These are phyloP conservation scores for Channa argus DNA, from an alignment of 2,113 vertebrate species.

Conservation along the genomic window DNA sequence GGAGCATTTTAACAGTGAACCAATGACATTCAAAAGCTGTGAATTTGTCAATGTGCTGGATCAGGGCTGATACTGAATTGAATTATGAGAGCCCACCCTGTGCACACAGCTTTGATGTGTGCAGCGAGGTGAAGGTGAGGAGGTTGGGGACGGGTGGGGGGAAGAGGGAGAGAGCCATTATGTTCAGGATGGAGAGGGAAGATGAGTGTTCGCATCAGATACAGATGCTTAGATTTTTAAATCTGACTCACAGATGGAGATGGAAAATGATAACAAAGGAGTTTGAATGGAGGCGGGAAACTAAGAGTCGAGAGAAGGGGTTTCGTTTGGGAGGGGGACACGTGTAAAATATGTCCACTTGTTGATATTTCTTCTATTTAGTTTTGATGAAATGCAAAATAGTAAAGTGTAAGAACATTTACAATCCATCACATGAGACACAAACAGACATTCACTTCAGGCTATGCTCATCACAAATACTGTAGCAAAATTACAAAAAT, in stretches of 20 bases:
- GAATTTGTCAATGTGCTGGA: constrained; percentile 52
- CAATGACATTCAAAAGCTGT: constrained; percentile 41
- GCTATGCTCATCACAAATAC: no score
- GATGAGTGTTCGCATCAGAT: constrained; percentile 17
- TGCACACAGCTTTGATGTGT: constrained; percentile 31
- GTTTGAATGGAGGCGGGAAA: background rate
- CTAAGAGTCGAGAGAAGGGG: background rate
- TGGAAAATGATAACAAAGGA: constrained; percentile 24
- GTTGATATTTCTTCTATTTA: no score
- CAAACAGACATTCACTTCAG: no score
- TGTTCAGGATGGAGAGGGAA: background rate
- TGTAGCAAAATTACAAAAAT: no score
- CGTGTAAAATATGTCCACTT: no score
- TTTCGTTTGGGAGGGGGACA: background rate
- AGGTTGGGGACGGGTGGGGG: background rate
- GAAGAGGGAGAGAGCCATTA: constrained; percentile 2
- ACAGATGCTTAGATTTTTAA: constrained; percentile 18
- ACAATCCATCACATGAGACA: no score
- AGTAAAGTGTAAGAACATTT: no score
- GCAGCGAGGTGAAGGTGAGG: constrained; percentile 56
- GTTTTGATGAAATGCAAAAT: no score
- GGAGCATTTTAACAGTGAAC: constrained; percentile 9
- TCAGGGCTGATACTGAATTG: constrained; percentile 49
- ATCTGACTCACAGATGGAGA: constrained; percentile 31
- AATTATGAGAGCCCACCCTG: constrained; percentile 53